Evolutionary conservation across 2,797 vertebrate species (phyloP), one percentile per base, ranked within the genome.

Genomic region (Eutrigla gurnardus): DNA sequence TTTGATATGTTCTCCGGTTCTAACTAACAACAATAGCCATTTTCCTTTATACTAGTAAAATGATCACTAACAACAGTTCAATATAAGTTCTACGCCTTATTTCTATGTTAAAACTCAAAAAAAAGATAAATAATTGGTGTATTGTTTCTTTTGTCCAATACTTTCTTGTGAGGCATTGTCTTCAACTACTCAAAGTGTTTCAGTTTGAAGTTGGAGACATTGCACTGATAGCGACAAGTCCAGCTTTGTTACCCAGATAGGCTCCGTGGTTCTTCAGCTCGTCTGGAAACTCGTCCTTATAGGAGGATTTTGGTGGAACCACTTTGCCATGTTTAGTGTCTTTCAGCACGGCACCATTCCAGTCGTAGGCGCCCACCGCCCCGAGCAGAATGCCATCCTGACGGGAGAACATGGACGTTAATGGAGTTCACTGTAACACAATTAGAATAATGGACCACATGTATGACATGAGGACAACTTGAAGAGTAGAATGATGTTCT

Each of bases 321-420:
- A 98, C 92, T 77, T 97, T 98, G 32, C 97, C 97, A 0, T 93
- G 82, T 54, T 93, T 95, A 2, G 96, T 97, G 69, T 99, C 96
- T 82, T 98, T 98, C n/a, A 99, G 93, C n/a, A 99, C 96, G 0
- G 98, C 97, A 0, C 98, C 98, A 0, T 96, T 99, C 98, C 98
- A 99, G 91, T 99, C 96, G 0, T 99, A 99, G 12, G 98, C 97
- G 0, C 98, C 98, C 3, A 98, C 97, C 0, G 98, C 98, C 15
- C 98, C 98, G 14, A 99, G 94, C 53, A 99, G 92, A 65, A 99
- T 80, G 13, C 98, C 98, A 0, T 99, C 97, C 97, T 99, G 68
- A 18, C 2, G n/a, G 11, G 4, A 32, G 32, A n/a, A 63, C 39
- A 0, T 1, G 11, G 3, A 17, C 15, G 2, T 37, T 11, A 15